phyloP scores from a whole-genome alignment of 2,888 invertebrate species.

The Chrysolina haemoptera region DNA sequence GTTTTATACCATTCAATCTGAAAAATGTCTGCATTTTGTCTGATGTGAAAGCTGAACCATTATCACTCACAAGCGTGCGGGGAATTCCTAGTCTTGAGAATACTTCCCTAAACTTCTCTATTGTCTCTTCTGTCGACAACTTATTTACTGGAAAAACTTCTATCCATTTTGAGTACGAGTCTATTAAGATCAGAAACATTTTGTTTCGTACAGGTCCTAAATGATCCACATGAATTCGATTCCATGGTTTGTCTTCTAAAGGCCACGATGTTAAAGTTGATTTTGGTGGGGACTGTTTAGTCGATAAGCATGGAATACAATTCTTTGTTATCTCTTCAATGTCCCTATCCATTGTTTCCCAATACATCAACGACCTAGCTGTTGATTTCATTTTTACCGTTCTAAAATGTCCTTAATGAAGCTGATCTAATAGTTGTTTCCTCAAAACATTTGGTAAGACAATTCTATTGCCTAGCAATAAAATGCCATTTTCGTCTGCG shows the following conservation, averaged over 20 bases:
- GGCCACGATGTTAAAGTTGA: not conserved
- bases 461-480: slow-evolving; percentile 38
- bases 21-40: slow-evolving; percentile 32
- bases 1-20: slow-evolving; percentile 36
- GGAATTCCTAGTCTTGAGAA: too few relatives aligned
- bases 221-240: slow-evolving; percentile 30
- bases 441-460: slow-evolving; percentile 32
- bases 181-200: slow-evolving; percentile 30
- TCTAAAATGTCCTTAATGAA: slow-evolving; percentile 39
- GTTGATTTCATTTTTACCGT: slow-evolving; percentile 35
- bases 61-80: slow-evolving; percentile 33
- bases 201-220: slow-evolving; percentile 21
- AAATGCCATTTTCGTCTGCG: slow-evolving; percentile 22
- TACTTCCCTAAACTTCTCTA: too few relatives aligned
- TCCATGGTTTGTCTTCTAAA: not conserved
- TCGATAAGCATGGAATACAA: slow-evolving; percentile 38
- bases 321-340: slow-evolving; percentile 34
- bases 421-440: slow-evolving; percentile 32
- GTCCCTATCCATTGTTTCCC: slow-evolving; percentile 47
- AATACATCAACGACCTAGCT: slow-evolving; percentile 44
- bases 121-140: too few relatives aligned
- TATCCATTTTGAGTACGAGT: slow-evolving; percentile 36
- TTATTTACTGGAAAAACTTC: slow-evolving; percentile 33
- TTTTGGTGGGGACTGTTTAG: not conserved
- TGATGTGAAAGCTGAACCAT: slow-evolving; percentile 32